A percentile compares a stretch with the other conserved stretches of the same genome.
phyloP scores from a whole-genome alignment of 1,140 invertebrate species.

The Neotoxoptera formosana region DNA sequence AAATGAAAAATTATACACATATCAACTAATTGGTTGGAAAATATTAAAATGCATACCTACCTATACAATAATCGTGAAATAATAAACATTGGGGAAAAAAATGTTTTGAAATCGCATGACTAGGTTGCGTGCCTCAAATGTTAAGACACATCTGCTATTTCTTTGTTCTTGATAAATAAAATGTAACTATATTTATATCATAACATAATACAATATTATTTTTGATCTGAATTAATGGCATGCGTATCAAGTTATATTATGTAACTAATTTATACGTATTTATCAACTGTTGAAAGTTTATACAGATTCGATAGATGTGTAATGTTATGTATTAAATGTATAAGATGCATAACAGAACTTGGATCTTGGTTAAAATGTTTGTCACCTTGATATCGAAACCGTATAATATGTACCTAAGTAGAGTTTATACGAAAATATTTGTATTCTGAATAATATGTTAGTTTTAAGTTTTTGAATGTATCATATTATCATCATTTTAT shows the following conservation, averaged over 20 bases:
- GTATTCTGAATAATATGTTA: not conserved
- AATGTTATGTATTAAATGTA: not conserved
- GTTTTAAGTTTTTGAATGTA: not conserved
- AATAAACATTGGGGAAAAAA: not conserved
- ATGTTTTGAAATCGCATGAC: not conserved
- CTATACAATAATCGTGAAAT: not conserved
- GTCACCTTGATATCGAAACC: not conserved
- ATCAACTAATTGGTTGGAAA: not conserved
- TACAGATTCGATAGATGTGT: not conserved
- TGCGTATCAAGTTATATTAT: not conserved
- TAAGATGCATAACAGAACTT: not conserved
- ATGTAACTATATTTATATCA: not conserved
- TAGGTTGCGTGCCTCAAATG: not conserved
- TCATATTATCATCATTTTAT: not conserved
- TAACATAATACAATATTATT: not conserved
- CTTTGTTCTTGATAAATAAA: not conserved
- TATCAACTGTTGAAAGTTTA: not conserved
- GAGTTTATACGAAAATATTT: not conserved
- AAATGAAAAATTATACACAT: not conserved
- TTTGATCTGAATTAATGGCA: not conserved
- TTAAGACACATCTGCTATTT: not conserved
- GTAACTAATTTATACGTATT: not conserved
- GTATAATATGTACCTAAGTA: not conserved
- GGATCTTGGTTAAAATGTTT: not conserved
- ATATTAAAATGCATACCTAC: not conserved